Base-by-base conservation (phyloP, 1,140 invertebrate species). In the Notospermus geniculatus region DNA sequence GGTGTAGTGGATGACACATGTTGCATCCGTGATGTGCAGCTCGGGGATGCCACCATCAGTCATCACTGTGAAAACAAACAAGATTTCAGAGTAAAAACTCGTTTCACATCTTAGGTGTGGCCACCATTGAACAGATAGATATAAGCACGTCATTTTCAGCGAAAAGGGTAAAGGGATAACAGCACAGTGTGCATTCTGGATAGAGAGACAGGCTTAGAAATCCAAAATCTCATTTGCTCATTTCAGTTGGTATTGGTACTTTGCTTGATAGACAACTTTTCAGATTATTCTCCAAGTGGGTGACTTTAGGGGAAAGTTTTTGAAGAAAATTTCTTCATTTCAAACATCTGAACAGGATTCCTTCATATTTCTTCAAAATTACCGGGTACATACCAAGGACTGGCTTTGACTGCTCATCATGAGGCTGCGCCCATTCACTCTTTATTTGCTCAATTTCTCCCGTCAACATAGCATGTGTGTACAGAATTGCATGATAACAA, bases 381-480 rank as follows among this genome's bases (percentile, higher is more conserved):
- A 43, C 11, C 11, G 19, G 19, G 19, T 43, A 23, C 50, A 13
- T 32, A 55, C 54, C 27, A 4, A 55, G 29, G n/a, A 55, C 54
- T 7, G 54, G 54, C 11, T 32, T 27, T 17, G 54, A 55, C 29
- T 30, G 23, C 7, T 4, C 23, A 28, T 30, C 27, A 30, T 55
- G 23, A 23, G 23, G 17, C n/a, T 17, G 29, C 11, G n/a, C 54
- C 62, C 62, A 63, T n/a, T 53, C 52, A n/a, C 23, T n/a, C 22
- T 25, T 17, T 2, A 59, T 50, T 2, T 56, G 15, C 5, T 60
- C 23, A 1, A 63, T 53, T 25, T 67, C 46, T 53, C 32, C 45
- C 9, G 53, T 45, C 17, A 60, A 45, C 68, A 70, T 67, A 11
- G 60, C 57, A 28, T 55, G 13, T 54, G 62, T 59, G n/a, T 61